Evolutionary conservation across 1,140 invertebrate species (phyloP), one percentile per base, ranked within the genome.

Genomic region (Zaprionus inermis): DNA sequence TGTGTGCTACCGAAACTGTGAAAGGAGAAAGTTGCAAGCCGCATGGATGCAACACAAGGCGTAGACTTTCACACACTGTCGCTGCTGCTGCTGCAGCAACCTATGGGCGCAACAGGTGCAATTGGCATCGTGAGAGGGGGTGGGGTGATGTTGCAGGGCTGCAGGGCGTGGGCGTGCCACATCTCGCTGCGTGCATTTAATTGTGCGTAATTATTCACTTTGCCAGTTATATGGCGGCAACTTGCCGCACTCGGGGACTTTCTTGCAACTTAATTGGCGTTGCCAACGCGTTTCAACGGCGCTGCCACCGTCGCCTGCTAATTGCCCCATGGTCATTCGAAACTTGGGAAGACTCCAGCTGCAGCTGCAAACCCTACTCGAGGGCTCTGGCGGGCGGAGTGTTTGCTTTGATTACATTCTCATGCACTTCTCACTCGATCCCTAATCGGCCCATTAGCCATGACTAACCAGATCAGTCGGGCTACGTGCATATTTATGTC

Each of bases 141-240:
- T 5, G 22, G 28, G 5, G 28, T 7, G 24, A 12, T 36, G 44
- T 30, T 41, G n/a, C n/a, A 2, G 14, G 44, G 46, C 41, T 46
- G 16, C 41, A 46, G 44, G 44, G 44, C 44, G 44, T 49, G 44
- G 71, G 72, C 79, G 67, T 85, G 79, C 20, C 65, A 22, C 54
- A 38, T 20, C 34, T 70, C 51, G 54, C 79, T 79, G 84, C 79
- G 79, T 86, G 83, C 83, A 83, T 74, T 88, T 86, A 88, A 86
- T 78, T 71, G 72, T 67, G 81, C 81, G 81, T 84, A 85, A 84
- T 84, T 84, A 84, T 86, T 86, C 83, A 86, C 83, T 86, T 86
- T 88, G 79, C 49, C 46, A 57, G 76, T 58, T 76, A 76, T 76
- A 76, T 76, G 82, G 54, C 68, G 84, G 57, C 59, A 63, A 55